Evolutionary conservation across 35 echinoderm and acorn worm species (phyloP), one percentile per base, ranked within the genome.

Genomic region (Lytechinus pictus): DNA sequence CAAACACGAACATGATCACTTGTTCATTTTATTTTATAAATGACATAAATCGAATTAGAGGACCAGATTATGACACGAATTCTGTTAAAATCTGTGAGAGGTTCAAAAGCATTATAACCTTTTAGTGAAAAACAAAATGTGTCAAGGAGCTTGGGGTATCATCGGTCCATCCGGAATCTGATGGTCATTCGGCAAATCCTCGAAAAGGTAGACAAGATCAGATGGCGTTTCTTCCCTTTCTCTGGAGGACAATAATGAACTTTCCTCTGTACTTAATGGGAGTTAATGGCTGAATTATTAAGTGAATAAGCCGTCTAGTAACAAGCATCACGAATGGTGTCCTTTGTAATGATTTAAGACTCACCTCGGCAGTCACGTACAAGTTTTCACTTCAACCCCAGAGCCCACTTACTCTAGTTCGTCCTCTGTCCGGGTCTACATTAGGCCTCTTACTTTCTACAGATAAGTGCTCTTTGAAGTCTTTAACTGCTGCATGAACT

Each of bases 401-500:
- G 66, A 79, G 66, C 66, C 66, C 66, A 79, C 66, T 79, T 79
- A 79, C 66, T 79, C 66, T 24, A 79, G 66, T n/a, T 79, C 3
- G 16, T 79, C 66, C 16, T 16, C 24, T 79, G 66, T 79, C 66
- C 66, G n/a, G 66, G 6, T 79, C 66, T n/a, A 79, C 16, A 79
- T 79, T 79, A 24, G 33, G 19, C 66, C 66, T 79, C 66, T 79
- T 24, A 79, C 16, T 24, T 24, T 71, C 13, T 79, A 16, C 19
- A 79, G 66, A 79, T 79, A 79, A 79, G 66, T 79, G 66, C 66
- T 79, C 66, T 79, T 79, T 79, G n/a, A 79, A 24, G 19, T 24
- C 66, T 79, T 79, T 79, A 79, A 79, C 66, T 79, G 66, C 66
- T 79, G n/a, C 66, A n/a, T 24, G 66, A 79, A 79, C 66, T 79